Conservation (phyloP, 2,888 invertebrate species). For the Limenitis camilla region DNA sequence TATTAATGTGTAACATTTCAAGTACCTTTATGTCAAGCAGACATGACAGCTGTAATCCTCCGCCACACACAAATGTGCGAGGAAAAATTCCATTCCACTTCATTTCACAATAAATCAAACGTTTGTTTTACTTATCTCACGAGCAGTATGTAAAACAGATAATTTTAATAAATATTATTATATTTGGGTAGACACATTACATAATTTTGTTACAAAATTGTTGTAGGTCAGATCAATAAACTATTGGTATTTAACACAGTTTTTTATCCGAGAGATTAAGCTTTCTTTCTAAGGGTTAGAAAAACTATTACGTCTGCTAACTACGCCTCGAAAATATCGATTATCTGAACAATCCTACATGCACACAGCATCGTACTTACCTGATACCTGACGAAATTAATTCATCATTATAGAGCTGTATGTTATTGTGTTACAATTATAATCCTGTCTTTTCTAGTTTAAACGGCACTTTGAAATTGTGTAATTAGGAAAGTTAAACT, state of each 20-base stretch:
- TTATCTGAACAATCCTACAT: too few relatives aligned
- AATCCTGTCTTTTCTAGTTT: neutral
- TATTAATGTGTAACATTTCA: neutral
- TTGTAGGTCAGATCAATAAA: too few relatives aligned
- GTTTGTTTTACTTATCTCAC: slow-evolving; percentile 7
- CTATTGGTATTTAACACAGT: too few relatives aligned
- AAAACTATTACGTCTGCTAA: too few relatives aligned
- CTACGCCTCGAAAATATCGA: too few relatives aligned
- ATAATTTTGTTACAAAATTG: neutral
- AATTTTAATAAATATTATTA: neutral
- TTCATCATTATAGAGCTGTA: neutral
- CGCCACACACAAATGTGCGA: neutral
- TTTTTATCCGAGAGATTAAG: too few relatives aligned
- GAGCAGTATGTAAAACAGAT: neutral
- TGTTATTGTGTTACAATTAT: too few relatives aligned
- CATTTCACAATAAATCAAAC: slow-evolving; percentile 2
- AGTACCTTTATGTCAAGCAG: neutral
- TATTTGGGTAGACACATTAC: neutral
- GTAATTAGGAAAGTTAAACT: slow-evolving; percentile 2
- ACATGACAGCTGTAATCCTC: slow-evolving; percentile 1
- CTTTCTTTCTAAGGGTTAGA: too few relatives aligned
- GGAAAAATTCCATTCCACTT: slow-evolving; percentile 4
- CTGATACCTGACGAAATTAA: too few relatives aligned
- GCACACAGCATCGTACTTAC: too few relatives aligned
- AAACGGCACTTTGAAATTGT: neutral